Conservation (phyloP, 2,797 vertebrate species). For the Coluber constrictor region DNA sequence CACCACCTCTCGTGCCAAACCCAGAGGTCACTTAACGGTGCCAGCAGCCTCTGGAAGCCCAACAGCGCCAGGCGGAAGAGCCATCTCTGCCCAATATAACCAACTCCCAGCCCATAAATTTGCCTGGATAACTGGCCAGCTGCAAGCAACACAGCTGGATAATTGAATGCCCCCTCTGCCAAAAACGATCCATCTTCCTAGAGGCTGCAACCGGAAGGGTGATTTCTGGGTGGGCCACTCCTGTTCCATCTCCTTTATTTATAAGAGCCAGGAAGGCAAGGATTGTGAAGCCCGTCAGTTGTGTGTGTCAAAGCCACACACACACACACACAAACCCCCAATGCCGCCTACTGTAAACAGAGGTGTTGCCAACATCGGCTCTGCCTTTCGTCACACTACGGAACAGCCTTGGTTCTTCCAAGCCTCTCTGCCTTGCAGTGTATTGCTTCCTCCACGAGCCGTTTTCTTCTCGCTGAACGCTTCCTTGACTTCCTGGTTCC, state of each 20-base stretch:
- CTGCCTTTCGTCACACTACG: not conserved
- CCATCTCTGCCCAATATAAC: not conserved
- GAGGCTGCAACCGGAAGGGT: not conserved
- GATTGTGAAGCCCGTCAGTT: accelerated
- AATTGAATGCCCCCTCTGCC: not conserved
- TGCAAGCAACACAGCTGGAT: not conserved
- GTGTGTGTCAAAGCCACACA: not conserved
- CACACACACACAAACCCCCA: too few relatives aligned
- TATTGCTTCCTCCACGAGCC: not conserved
- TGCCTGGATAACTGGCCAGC: not conserved
- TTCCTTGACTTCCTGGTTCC: not conserved
- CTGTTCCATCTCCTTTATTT: not conserved
- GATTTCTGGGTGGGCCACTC: too few relatives aligned
- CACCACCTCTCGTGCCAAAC: not conserved
- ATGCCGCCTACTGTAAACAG: not conserved
- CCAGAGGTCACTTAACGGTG: accelerated
- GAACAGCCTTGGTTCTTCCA: accelerated
- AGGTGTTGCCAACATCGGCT: not conserved
- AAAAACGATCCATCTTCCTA: not conserved
- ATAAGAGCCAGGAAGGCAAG: not conserved
- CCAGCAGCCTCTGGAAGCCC: not conserved
- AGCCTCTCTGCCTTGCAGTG: accelerated
- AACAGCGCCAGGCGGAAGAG: not conserved
- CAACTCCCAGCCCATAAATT: not conserved
- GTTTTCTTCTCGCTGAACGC: not conserved